phyloP scores from a whole-genome alignment of 1,140 invertebrate species.

The Trachelipus rathkii region DNA sequence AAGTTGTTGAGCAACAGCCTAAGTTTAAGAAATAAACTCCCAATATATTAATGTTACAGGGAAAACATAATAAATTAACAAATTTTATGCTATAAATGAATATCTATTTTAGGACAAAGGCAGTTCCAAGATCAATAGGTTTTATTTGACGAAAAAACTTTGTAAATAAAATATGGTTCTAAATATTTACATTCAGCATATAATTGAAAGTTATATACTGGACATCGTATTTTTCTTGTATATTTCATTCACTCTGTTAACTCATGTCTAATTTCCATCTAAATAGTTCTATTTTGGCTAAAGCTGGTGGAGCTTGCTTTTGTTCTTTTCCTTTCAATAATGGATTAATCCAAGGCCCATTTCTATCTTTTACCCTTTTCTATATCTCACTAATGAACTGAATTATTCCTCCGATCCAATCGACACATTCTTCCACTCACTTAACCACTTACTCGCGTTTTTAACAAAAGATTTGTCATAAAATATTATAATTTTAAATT shows the following conservation, averaged over 20 bases:
- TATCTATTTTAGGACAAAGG: no score
- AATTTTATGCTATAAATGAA: no score
- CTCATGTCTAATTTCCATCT: neutral
- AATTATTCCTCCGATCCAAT: neutral
- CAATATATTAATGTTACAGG: no score
- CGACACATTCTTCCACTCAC: neutral
- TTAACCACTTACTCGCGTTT: neutral
- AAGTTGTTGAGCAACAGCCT: conserved; percentile 87
- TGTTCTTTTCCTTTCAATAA: neutral
- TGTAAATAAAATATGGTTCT: no score
- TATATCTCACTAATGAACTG: neutral
- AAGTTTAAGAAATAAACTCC: neutral
- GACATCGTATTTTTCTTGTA: no score
- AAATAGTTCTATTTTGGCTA: neutral
- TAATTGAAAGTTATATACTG: no score
- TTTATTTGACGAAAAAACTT: no score
- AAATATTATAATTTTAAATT: no score
- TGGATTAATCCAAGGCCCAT: neutral
- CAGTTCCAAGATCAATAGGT: no score
- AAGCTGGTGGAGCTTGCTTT: neutral
- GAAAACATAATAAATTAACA: no score
- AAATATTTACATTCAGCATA: no score
- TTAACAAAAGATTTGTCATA: no score
- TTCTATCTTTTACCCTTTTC: neutral
- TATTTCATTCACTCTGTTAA: neutral